Evolutionary conservation across 2,797 vertebrate species (phyloP), one percentile per base, ranked within the genome.

Genomic region (Pagetopsis macropterus): DNA sequence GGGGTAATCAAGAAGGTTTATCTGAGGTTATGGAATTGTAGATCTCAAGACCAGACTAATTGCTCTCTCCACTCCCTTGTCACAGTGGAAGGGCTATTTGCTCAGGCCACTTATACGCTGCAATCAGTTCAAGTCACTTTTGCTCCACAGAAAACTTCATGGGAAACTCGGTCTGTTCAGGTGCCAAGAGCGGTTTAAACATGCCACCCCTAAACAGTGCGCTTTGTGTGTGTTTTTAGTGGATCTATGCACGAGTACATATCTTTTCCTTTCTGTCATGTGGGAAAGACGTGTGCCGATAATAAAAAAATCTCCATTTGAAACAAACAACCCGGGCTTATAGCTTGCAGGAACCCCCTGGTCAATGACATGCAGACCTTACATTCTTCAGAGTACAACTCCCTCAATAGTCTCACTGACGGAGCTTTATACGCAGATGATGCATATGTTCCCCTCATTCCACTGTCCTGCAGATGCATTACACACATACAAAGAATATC

Each of bases 301-400:
- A 78, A 69, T 82, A 81, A 78, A 86, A 86, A 83, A 87, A 78
- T 82, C 81, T 77, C 62, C 62, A 84, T 87, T 86, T 83, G 87
- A 72, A 84, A 83, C 84, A 89, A 89, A 88, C 75, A 78, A 88
- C 84, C 51, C 70, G 77, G 66, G 54, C 81, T 81, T 78, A 60
- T 72, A 82, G 83, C 84, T 83, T 41, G 58, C 72, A 85, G 81
- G 90, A 92, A 84, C 90, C 70, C 80, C 79, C 85, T 88, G 92
- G 93, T 94, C 93, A 94, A 93, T 93, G 90, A 93, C 85, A 94
- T 93, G 90, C 94, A 92, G 93, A 89, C 90, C 90, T 90, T 56
- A 49, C 87, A 94, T 94, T 93, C 91, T 90, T 91, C 79, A 21
- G 68, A 93, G 89, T 87, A 72, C 90, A 90, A 77, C 69, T 81